A percentile compares a stretch with the other conserved stretches of the same genome.
Evolutionary conservation across 1,140 invertebrate genomes (phyloP).

Genomic region (Drosophila kikkawai): DNA sequence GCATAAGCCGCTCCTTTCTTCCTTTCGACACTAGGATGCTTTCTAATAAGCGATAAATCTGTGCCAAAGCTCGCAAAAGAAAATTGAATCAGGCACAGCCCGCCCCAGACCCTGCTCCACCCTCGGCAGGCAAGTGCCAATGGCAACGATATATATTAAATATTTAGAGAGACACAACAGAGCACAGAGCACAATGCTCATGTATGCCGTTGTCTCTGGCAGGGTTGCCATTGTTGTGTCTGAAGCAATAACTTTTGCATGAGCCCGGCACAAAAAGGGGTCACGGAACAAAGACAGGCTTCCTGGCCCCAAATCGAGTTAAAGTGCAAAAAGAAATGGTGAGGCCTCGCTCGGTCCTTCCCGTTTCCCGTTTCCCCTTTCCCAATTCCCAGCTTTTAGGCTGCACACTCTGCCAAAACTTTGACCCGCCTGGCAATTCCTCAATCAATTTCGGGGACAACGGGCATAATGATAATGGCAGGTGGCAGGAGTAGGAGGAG

Average conservation of each 20-base stretch:
- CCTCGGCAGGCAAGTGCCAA: conserved; percentile 53
- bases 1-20: conserved; percentile 26
- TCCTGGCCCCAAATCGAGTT: conserved; percentile 49
- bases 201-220: conserved; percentile 27
- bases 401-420: conserved; percentile 29
- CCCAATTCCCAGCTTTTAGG: conserved; percentile 24
- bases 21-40: conserved; percentile 25
- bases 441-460: conserved; percentile 69
- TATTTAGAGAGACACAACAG: conserved; percentile 60
- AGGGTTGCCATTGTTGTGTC: conserved; percentile 63
- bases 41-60: conserved; percentile 75
- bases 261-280: conserved; percentile 57
- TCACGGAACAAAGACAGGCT: conserved; percentile 67
- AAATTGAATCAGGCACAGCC: conserved; percentile 35
- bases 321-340: conserved; percentile 51
- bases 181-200: conserved; percentile 34
- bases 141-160: conserved; percentile 71
- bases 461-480: conserved; percentile 53
- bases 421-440: conserved; percentile 70
- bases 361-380: conserved; percentile 5
- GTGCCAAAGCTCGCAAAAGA: conserved; percentile 38
- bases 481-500: not conserved
- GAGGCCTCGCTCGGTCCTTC: conserved; percentile 5
- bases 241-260: conserved; percentile 60
- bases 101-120: conserved; percentile 8